These are phyloP conservation scores for Epizoanthus stellaris DNA, from an alignment of 92 coral and sea anemone species.

Conservation along the genomic window DNA sequence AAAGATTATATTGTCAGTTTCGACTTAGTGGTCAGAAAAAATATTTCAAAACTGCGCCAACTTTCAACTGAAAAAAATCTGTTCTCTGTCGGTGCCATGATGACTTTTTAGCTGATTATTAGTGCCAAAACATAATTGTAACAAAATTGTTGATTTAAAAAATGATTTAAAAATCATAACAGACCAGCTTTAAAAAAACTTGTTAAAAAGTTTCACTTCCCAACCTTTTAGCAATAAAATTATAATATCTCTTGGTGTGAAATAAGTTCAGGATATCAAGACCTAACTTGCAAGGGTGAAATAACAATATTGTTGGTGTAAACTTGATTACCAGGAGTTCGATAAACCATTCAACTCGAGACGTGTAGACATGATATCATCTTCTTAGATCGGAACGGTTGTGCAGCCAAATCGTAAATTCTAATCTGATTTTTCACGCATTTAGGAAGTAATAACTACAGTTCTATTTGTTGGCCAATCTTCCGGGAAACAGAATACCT, in stretches of 20 bases:
- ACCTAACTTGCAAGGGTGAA: neutral
- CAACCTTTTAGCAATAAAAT: neutral
- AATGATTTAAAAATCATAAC: neutral
- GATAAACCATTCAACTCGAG: neutral
- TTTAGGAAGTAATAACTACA: neutral
- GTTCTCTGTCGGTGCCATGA: neutral
- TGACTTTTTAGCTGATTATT: neutral
- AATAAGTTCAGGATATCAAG: neutral
- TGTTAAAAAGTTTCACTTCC: constrained; percentile 8
- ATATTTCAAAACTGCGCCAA: neutral
- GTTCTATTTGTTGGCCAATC: neutral
- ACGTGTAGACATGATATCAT: neutral
- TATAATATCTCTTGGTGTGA: neutral
- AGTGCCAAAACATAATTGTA: neutral
- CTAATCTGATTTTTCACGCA: neutral
- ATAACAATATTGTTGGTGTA: neutral
- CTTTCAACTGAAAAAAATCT: neutral
- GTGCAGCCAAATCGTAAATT: neutral
- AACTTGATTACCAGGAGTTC: neutral
- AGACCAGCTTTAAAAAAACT: neutral
- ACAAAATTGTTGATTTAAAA: constrained; percentile 3
- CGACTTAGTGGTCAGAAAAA: neutral
- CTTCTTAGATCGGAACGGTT: constrained; percentile 10
- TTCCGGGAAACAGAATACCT: constrained; percentile 29
- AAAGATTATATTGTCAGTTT: constrained; percentile 20